Evolutionary conservation across 2,797 vertebrate genomes (phyloP).

Genomic region (Typhlichthys subterraneus): DNA sequence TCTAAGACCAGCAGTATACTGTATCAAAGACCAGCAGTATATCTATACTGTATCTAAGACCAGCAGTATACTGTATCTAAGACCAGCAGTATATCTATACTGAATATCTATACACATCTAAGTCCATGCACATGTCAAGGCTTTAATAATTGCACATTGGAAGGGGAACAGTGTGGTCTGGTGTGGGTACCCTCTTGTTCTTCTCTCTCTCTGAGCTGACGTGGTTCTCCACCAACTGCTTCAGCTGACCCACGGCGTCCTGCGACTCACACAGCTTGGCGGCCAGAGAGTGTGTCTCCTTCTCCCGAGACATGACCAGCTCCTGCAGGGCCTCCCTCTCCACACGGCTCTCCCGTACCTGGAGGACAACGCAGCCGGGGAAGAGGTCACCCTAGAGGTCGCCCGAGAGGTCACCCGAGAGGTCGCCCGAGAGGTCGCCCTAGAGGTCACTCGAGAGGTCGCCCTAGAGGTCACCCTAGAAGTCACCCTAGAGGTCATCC

Average conservation of each 20-base stretch:
- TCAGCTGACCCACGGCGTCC: constrained; percentile 86
- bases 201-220: constrained; percentile 92
- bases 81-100: no score
- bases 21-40: no score
- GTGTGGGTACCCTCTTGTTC: constrained; percentile 87
- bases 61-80: no score
- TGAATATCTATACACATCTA: no score
- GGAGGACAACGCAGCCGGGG: constrained; percentile 28
- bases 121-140: no score
- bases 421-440: not conserved
- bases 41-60: no score
- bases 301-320: constrained; percentile 81
- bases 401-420: no score
- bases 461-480: not conserved
- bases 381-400: not conserved
- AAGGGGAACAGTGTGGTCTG: not conserved
- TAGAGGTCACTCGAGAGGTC: not conserved
- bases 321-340: constrained; percentile 83
- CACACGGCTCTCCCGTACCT: constrained; percentile 81
- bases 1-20: no score
- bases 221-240: constrained; percentile 85
- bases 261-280: constrained; percentile 84
- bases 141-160: no score
- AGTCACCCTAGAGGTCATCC: not conserved
- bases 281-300: constrained; percentile 80